Evolutionary conservation across 2,888 invertebrate genomes (phyloP), one percentile per base, ranked within the genome.

Genomic region (Epirrhoe alternata): DNA sequence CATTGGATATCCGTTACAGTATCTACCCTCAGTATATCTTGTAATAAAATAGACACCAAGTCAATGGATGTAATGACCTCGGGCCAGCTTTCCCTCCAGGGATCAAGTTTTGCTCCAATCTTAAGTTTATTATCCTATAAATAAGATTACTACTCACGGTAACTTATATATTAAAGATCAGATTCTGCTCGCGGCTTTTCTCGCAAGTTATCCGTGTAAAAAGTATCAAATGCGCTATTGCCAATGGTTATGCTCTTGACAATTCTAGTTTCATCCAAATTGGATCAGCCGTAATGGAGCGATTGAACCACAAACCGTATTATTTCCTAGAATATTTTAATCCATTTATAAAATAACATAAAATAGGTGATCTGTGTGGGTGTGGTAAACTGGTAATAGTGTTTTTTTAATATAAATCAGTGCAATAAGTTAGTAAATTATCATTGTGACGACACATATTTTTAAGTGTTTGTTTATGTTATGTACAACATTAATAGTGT

Each of bases 1-100:
- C 50, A 55, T 54, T 50, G 64, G 54, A 64, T 68, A 68, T 64
- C 57, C 50, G 57, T 50, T 58, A 60, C 64, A 12, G 50, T 68
- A n/a, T n/a, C n/a, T n/a, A 68, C 68, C 68, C 68, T 68, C 68
- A 53, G 64, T 64, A 64, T 68, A 64, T 68, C 68, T 68, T 58
- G 71, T 80, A 78, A 79, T 83, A 80, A 82, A 82, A 78, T 79
- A 80, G 78, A 77, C 72, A 77, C 77, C 77, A 72, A 79, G 72
- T 78, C 77, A 74, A 81, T 82, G 78, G 78, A 75, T 77, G 79
- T 81, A 82, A 81, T 78, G 82, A 80, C 80, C 80, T 82, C 78
- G 81, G 73, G 69, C 71, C 76, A 74, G 70, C 77, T 73, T 73
- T 74, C 69, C 72, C 81, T 71, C 69, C 59, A 59, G 78, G 76